Evolutionary conservation across 2,113 vertebrate species (phyloP).

Genomic region (Scytalopus superciliaris): DNA sequence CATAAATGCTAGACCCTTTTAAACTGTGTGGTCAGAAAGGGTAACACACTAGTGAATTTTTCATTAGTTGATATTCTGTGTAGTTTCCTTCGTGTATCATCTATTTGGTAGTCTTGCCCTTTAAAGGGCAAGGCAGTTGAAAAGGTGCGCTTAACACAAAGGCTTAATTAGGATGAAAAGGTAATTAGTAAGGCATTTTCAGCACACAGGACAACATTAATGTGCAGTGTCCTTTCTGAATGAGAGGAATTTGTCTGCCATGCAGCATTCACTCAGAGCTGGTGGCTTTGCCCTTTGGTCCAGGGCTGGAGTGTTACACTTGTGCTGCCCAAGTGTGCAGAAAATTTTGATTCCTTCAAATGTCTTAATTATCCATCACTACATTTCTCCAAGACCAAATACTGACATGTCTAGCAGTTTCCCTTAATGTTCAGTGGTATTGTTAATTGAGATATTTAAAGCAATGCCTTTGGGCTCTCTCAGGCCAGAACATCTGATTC

Average conservation of each 20-base stretch:
- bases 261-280: neutral
- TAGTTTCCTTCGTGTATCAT: neutral
- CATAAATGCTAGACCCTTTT: neutral
- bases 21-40: neutral
- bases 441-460: conserved; percentile 67
- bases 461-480: conserved; percentile 38
- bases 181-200: neutral
- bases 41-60: conserved; percentile 14
- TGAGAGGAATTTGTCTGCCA: neutral
- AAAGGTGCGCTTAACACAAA: neutral
- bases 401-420: conserved; percentile 6
- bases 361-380: neutral
- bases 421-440: neutral
- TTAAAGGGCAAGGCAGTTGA: neutral
- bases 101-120: neutral
- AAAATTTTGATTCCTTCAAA: neutral
- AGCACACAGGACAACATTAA: neutral
- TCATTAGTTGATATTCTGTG: conserved; percentile 1
- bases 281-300: neutral
- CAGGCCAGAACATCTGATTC: conserved; percentile 35
- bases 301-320: neutral
- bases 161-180: neutral
- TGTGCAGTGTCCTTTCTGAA: neutral
- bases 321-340: neutral
- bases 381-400: conserved; percentile 8